Evolutionary conservation across 1,140 invertebrate genomes (phyloP), one percentile per base, ranked within the genome.

Genomic region (Drosophila ananassae): DNA sequence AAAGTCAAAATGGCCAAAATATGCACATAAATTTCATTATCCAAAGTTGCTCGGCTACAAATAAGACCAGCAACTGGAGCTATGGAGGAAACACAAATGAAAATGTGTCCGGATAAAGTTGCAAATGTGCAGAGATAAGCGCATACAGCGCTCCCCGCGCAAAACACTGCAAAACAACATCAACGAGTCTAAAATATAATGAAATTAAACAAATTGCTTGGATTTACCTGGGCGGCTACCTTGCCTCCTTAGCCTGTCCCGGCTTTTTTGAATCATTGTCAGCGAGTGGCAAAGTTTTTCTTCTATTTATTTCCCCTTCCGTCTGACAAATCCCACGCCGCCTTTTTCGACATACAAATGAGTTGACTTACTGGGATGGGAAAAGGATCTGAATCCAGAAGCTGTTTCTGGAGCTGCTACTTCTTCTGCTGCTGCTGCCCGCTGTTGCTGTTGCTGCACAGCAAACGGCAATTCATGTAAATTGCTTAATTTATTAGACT

Each of bases 401-500:
- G 46, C 30, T 51, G 57, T 47, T 9, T 6, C 7, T 44, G 59
- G 50, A 21, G 63, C 30, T 21, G 32, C 46, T 66, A 22, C 25
- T 57, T 5, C 54, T 17, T n/a, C 25, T 21, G 7, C 41, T 32
- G 25, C 5, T 6, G 25, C 25, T 28, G 13, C 17, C 17, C 17
- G 17, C 17, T 28, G 21, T 41, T 46, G 13, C 21, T 61, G 58
- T 34, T 64, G 59, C 61, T 62, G 63, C 72, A 75, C 52, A 75
- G 83, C 78, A 82, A 83, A 87, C 79, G 79, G 83, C 83, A 87
- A 87, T 89, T 87, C 83, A 87, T 87, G 83, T 87, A 87, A 87
- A 87, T 87, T 87, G 83, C 83, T 87, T 87, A 87, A 87, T 87
- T 87, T 87, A 87, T 87, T 87, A 89, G 79, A 83, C 79, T 87